Evolutionary conservation across 2,888 invertebrate genomes (phyloP).

Genomic region (Perdita meconis): DNA sequence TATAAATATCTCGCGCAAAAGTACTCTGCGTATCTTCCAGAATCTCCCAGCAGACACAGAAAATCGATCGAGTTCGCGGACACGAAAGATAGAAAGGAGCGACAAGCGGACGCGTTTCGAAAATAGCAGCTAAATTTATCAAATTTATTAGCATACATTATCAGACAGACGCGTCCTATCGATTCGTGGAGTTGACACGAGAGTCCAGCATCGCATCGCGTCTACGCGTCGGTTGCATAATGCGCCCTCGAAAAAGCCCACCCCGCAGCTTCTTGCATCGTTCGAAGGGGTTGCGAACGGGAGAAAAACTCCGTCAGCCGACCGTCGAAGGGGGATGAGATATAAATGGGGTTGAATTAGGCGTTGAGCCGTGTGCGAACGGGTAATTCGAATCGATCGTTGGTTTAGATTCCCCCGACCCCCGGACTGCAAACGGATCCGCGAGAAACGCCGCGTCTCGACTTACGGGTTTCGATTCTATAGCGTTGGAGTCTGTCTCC

Average conservation of each 20-base stretch:
- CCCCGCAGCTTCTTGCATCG: slow-evolving; percentile 39
- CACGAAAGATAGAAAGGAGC: too few species aligned
- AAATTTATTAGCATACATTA: too few species aligned
- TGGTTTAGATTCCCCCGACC: slow-evolving; percentile 51
- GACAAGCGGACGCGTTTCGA: too few species aligned
- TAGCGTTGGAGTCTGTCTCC: slow-evolving; percentile 3
- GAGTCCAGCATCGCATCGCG: slow-evolving; percentile 24
- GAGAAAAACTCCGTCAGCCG: background rate
- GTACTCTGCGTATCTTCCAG: too few species aligned
- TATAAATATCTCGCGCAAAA: background rate
- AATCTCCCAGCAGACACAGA: too few species aligned
- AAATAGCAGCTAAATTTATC: too few species aligned
- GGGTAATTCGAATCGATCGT: slow-evolving; percentile 67
- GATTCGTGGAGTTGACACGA: slow-evolving; percentile 18
- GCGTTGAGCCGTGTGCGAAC: slow-evolving; percentile 51
- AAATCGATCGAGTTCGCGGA: too few species aligned
- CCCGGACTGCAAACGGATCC: slow-evolving; percentile 30
- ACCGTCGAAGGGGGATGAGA: slow-evolving; percentile 11
- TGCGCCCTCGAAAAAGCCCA: slow-evolving; percentile 43
- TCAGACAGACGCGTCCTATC: too few species aligned
- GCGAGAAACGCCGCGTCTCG: slow-evolving; percentile 7
- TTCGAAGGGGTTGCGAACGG: slow-evolving; percentile 26
- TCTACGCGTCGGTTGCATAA: slow-evolving; percentile 43
- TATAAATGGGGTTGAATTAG: slow-evolving; percentile 64
- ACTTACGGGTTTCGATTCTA: slow-evolving; percentile 32